These are phyloP conservation scores for Pecten maximus DNA, from an alignment of 2,888 invertebrate genomes.

Conservation along the genomic window DNA sequence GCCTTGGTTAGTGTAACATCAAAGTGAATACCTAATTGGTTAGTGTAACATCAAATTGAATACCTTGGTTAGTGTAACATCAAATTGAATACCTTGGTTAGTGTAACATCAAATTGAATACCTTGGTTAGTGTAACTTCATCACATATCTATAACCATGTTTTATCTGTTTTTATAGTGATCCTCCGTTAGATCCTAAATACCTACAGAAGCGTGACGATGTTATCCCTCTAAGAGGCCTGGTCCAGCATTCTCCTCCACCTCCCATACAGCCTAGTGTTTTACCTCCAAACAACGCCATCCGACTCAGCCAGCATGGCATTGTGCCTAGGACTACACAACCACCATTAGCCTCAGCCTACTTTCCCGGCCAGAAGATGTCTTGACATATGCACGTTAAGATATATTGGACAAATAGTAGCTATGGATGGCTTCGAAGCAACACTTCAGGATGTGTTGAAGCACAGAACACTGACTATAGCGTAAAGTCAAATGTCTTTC, in stretches of 20 bases:
- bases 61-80: too few relatives aligned
- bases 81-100: too few relatives aligned
- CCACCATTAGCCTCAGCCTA: slow-evolving; percentile 77
- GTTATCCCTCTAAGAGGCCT: slow-evolving; percentile 73
- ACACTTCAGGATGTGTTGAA: background rate
- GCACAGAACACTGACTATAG: background rate
- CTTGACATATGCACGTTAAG: slow-evolving; percentile 53
- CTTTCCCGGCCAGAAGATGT: slow-evolving; percentile 75
- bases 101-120: too few relatives aligned
- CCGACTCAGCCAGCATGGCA: slow-evolving; percentile 72
- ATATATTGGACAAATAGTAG: background rate
- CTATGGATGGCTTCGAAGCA: background rate
- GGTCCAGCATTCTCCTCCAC: slow-evolving; percentile 64
- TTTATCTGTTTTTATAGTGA: slow-evolving; percentile 73
- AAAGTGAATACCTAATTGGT: too few relatives aligned
- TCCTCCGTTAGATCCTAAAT: slow-evolving; percentile 77
- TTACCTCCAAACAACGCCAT: slow-evolving; percentile 57
- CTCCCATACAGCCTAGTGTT: slow-evolving; percentile 59
- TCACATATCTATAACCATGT: too few relatives aligned
- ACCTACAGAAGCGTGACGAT: slow-evolving; percentile 75
- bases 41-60: too few relatives aligned
- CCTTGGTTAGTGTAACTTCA: too few relatives aligned
- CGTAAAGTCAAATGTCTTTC: background rate
- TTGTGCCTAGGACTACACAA: slow-evolving; percentile 72
- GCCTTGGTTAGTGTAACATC: too few relatives aligned